phyloP scores from a whole-genome alignment of 2,888 invertebrate species.

The Panzeria rudis region DNA sequence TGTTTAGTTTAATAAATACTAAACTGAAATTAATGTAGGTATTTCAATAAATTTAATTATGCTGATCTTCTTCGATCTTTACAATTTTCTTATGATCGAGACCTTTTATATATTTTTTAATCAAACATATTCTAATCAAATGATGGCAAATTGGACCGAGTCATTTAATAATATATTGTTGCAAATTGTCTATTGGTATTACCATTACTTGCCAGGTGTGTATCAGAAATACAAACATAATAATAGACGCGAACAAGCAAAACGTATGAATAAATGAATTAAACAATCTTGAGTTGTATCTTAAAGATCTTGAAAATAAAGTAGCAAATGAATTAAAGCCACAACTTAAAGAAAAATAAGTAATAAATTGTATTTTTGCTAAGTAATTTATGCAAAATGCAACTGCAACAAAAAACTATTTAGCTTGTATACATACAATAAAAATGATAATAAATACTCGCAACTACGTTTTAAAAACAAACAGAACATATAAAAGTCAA shows the following conservation, averaged over 20 bases:
- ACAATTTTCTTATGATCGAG: not conserved
- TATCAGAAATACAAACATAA: not conserved
- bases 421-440: slow-evolving; percentile 12
- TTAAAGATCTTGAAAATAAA: slow-evolving; percentile 57
- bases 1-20: too few relatives aligned
- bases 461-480: slow-evolving; percentile 47
- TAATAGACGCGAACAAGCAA: slow-evolving; percentile 23
- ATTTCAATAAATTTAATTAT: too few relatives aligned
- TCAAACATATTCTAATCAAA: not conserved
- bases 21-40: too few relatives aligned
- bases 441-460: slow-evolving; percentile 33
- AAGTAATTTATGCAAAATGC: slow-evolving; percentile 68
- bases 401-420: slow-evolving; percentile 36
- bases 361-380: slow-evolving; percentile 56
- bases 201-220: not conserved
- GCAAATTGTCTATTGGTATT: not conserved
- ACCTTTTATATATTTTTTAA: not conserved
- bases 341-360: slow-evolving; percentile 38
- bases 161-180: not conserved
- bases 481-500: slow-evolving; percentile 30
- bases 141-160: not conserved
- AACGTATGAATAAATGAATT: slow-evolving; percentile 38
- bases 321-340: slow-evolving; percentile 47
- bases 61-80: too few relatives aligned
- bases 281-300: slow-evolving; percentile 58